Evolutionary conservation across 2,888 invertebrate species (phyloP).

Genomic region (Tenthredo scrophulariae): DNA sequence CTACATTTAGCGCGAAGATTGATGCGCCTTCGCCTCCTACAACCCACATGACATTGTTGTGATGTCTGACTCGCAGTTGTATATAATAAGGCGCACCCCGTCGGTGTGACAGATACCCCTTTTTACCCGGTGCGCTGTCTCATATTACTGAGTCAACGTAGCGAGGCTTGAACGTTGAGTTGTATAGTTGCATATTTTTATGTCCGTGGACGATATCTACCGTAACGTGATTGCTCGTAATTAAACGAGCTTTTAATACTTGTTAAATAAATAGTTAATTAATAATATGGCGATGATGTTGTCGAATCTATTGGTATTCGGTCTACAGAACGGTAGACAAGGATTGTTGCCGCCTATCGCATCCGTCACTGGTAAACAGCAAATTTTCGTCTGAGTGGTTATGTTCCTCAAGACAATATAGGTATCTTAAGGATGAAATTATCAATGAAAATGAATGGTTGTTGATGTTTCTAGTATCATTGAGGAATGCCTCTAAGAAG

Average conservation of each 20-base stretch:
- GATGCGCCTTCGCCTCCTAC: too few relatives aligned
- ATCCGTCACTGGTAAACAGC: conserved; percentile 1
- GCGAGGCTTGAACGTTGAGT: too few relatives aligned
- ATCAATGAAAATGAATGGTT: not conserved
- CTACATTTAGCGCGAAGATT: too few relatives aligned
- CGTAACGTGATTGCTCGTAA: not conserved
- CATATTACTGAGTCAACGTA: too few relatives aligned
- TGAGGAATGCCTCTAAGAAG: conserved; percentile 87
- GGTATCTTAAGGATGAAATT: not conserved
- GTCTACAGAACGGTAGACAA: conserved; percentile 22
- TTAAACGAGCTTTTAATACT: not conserved
- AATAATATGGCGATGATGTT: conserved; percentile 23
- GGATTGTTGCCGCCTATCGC: not conserved
- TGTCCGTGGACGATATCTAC: too few relatives aligned
- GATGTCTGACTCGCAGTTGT: too few relatives aligned
- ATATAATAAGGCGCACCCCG: too few relatives aligned
- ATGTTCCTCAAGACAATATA: not conserved
- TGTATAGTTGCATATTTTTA: too few relatives aligned
- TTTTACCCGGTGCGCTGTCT: too few relatives aligned
- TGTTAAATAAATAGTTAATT: not conserved
- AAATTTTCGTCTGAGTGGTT: not conserved
- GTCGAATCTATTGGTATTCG: not conserved
- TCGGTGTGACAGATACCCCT: too few relatives aligned
- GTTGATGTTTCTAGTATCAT: conserved; percentile 72
- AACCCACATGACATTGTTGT: too few relatives aligned